A percentile compares a stretch with the other conserved stretches of the same genome.
These are phyloP conservation scores for Drosophila setosimentum DNA, from an alignment of 2,888 invertebrate genomes.

Conservation along the genomic window DNA sequence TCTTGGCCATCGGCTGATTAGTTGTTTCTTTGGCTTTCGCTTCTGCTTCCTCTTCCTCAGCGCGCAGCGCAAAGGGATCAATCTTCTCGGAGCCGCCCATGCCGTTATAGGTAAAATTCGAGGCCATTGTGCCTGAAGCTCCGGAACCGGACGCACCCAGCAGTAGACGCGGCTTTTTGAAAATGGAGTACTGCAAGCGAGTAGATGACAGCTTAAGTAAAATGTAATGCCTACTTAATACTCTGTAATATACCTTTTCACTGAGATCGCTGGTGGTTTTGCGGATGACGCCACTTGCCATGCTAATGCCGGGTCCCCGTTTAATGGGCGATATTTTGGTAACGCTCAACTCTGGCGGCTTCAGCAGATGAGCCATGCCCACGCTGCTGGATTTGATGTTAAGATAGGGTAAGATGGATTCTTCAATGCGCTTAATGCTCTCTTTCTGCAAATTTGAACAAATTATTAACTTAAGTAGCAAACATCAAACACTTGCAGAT, in stretches of 20 bases:
- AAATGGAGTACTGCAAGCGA: slow-evolving; percentile 80
- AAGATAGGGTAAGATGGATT: slow-evolving; percentile 87
- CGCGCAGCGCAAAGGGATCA: slow-evolving; percentile 72
- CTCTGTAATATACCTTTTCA: slow-evolving; percentile 68
- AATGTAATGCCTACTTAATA: neutral
- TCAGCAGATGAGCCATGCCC: slow-evolving; percentile 85
- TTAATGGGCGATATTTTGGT: slow-evolving; percentile 76
- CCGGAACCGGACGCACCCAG: slow-evolving; percentile 42
- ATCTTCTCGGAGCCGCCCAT: slow-evolving; percentile 82
- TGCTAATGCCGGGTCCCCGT: slow-evolving; percentile 37
- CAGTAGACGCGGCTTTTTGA: slow-evolving; percentile 82
- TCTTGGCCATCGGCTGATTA: slow-evolving; percentile 35
- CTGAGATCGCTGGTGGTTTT: slow-evolving; percentile 77
- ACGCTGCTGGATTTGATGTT: slow-evolving; percentile 87
- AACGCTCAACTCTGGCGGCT: slow-evolving; percentile 22
- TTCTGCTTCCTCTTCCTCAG: slow-evolving; percentile 39
- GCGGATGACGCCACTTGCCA: slow-evolving; percentile 63
- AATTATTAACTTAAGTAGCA: slow-evolving; percentile 60
- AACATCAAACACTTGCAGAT: neutral
- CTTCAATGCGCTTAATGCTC: slow-evolving; percentile 86
- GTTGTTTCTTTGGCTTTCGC: slow-evolving; percentile 2
- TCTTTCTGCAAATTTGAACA: slow-evolving; percentile 69
- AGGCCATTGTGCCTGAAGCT: slow-evolving; percentile 35
- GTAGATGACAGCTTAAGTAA: neutral
- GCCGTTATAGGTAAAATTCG: slow-evolving; percentile 79